These are phyloP conservation scores for Callimorpha dominula DNA, from an alignment of 2,888 invertebrate species.

Conservation along the genomic window DNA sequence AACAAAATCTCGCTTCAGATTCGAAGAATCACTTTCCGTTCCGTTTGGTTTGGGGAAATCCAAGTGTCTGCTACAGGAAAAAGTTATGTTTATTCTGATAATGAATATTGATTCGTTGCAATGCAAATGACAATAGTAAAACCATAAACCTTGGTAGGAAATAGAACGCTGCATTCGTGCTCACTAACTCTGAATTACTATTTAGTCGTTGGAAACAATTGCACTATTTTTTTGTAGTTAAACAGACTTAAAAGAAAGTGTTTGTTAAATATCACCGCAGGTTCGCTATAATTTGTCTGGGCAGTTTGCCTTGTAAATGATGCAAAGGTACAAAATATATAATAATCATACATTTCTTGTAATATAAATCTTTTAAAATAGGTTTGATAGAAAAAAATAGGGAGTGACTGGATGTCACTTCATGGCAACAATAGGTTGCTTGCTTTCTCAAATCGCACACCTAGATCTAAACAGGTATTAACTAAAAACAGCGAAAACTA, in stretches of 20 bases:
- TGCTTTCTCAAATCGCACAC: too few species aligned
- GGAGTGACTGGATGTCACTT: too few species aligned
- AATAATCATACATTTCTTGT: too few species aligned
- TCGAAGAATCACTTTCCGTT: conserved; percentile 80
- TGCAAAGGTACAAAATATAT: too few species aligned
- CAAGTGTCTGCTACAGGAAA: conserved; percentile 66
- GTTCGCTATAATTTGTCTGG: too few species aligned
- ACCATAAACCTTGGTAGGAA: conserved; percentile 38
- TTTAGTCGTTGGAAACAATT: neutral
- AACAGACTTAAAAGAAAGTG: neutral
- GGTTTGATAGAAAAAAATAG: too few species aligned
- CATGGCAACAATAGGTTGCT: too few species aligned
- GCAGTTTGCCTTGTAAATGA: too few species aligned
- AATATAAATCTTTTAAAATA: too few species aligned
- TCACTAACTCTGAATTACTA: neutral
- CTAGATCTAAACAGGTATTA: too few species aligned
- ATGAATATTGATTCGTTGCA: conserved; percentile 33
- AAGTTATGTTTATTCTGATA: conserved; percentile 49
- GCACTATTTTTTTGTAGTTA: neutral
- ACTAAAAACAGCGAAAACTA: too few species aligned
- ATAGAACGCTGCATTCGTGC: neutral
- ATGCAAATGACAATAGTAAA: conserved; percentile 37
- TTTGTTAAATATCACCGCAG: neutral
- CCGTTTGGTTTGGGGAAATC: conserved; percentile 61
- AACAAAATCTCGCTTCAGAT: conserved; percentile 69